Evolutionary conservation across 2,888 invertebrate species (phyloP), one percentile per base, ranked within the genome.

Genomic region (Achlya flavicornis): DNA sequence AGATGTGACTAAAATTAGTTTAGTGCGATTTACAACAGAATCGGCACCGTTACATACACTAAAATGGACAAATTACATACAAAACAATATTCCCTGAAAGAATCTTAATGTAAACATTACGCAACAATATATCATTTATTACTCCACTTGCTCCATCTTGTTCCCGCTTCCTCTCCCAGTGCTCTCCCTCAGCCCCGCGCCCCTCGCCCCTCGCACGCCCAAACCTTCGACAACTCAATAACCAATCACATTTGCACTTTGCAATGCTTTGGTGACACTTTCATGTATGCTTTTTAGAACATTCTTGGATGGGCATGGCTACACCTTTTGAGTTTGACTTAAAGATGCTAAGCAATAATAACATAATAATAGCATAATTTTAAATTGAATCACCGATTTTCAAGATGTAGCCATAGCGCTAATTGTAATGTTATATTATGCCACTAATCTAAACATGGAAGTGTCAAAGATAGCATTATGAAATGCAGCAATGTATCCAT

Each of bases 161-260:
- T 62, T 63, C 61, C 60, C 68, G 66, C 63, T 63, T 19, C 53
- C 3, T 53, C 53, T 53, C 53, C 53, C 46, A 46, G 46, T n/a
- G 14, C 46, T 46, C 46, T 7, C 48, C 7, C 48, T 10, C n/a
- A 3, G n/a, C 46, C 46, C 46, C 46, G 46, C 78, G 76, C 68
- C 79, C 75, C 76, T 69, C 70, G 66, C 74, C 75, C 81, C 79
- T 76, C 86, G 73, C 80, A 74, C 81, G 80, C 77, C 79, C 76
- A 86, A 83, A 86, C 89, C 90, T 90, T 87, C 76, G 87, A 89
- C 87, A 91, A 90, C 91, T 92, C 86, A 91, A 90, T 79, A 91
- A 88, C 92, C 89, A 90, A 91, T 91, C 88, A 91, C 79, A 77
- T 74, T 68, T 75, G 78, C 86, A 86, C 83, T 83, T 78, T 74